These are phyloP conservation scores for Suillia variegata DNA, from an alignment of 2,888 invertebrate species.

Conservation along the genomic window DNA sequence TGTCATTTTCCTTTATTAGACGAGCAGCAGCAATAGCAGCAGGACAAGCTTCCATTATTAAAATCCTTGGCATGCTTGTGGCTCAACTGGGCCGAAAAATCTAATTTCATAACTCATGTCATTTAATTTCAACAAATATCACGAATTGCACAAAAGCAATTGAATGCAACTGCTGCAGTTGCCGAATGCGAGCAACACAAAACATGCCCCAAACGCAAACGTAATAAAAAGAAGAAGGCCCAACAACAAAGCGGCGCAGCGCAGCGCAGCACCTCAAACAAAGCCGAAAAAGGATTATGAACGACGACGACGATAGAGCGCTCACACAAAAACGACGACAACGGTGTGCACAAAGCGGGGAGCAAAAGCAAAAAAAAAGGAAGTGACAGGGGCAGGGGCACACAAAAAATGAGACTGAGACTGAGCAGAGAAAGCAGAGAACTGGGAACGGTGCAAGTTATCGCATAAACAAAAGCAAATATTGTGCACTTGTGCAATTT, in stretches of 20 bases:
- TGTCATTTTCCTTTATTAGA: background rate
- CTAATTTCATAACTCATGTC: constrained; percentile 54
- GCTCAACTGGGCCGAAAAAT: constrained; percentile 23
- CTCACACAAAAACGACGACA: background rate
- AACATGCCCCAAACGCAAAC: background rate
- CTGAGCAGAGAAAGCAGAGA: constrained; percentile 15
- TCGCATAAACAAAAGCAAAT: constrained; percentile 53
- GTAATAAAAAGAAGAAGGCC: background rate
- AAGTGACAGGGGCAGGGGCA: too few species aligned
- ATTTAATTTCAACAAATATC: constrained; percentile 58
- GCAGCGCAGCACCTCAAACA: background rate
- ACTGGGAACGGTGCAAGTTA: constrained; percentile 30
- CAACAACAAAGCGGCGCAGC: too few species aligned
- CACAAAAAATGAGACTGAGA: too few species aligned
- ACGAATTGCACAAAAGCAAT: constrained; percentile 56
- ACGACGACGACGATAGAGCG: too few species aligned
- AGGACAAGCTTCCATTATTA: background rate
- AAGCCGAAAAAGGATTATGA: background rate
- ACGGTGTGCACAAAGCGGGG: background rate
- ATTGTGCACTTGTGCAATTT: constrained; percentile 58
- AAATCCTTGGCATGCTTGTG: constrained; percentile 17
- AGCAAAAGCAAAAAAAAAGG: constrained; percentile 23
- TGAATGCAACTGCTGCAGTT: constrained; percentile 50
- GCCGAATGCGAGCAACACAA: background rate
- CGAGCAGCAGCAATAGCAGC: too few species aligned